Conservation (phyloP, 2,113 vertebrate genomes). For the Macrotis lagotis region DNA sequence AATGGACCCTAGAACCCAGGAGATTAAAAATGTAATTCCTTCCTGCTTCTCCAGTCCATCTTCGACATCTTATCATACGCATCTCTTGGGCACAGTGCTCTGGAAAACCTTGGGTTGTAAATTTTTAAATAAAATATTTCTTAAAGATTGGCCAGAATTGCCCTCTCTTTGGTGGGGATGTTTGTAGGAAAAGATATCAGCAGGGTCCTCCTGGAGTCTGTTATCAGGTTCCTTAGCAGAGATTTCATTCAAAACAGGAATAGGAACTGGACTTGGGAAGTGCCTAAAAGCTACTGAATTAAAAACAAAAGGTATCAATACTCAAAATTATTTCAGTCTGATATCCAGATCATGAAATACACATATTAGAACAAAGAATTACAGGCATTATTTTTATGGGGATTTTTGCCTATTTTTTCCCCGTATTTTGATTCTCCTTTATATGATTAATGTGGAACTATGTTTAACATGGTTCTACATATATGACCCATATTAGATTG, state of each 20-base stretch:
- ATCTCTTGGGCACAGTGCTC: constrained; percentile 13
- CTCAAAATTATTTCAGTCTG: neutral
- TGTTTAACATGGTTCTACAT: too few relatives aligned
- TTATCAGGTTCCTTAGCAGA: neutral
- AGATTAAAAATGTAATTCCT: neutral
- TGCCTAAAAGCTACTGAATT: neutral
- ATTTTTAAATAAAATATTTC: neutral
- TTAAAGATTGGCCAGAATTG: neutral
- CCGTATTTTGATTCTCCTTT: neutral
- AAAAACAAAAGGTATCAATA: neutral
- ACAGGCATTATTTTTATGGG: neutral
- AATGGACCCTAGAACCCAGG: neutral
- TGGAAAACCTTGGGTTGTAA: neutral
- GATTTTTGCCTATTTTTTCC: too few relatives aligned
- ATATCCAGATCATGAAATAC: neutral
- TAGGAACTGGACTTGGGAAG: neutral
- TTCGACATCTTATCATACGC: neutral
- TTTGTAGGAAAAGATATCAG: neutral
- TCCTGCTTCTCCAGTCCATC: neutral
- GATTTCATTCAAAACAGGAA: neutral
- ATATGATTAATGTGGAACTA: too few relatives aligned
- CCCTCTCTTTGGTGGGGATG: neutral
- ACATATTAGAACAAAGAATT: neutral
- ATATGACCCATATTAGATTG: too few relatives aligned
- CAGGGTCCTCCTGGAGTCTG: neutral